Percentiles rank a stretch among this genome's conserved stretches.
Evolutionary conservation across 2,888 invertebrate species (phyloP).

Genomic region (Phengaris alcon): DNA sequence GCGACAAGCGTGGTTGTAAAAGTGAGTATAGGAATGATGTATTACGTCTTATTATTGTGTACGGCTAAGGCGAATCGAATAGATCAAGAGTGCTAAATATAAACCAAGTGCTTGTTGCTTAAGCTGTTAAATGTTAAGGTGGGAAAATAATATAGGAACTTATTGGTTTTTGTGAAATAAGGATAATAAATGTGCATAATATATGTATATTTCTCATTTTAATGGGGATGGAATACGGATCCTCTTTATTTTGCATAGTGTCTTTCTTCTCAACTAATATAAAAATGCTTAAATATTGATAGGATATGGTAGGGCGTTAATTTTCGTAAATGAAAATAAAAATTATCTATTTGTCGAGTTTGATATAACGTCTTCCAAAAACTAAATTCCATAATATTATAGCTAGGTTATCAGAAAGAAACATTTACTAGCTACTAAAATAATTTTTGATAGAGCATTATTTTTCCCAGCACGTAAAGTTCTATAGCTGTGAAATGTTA

Average conservation of each 20-base stretch:
- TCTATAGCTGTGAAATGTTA: conserved; percentile 32
- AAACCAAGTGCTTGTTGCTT: not conserved
- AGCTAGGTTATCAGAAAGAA: not conserved
- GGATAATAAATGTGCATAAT: not conserved
- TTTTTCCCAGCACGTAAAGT: conserved; percentile 42
- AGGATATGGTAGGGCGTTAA: too few relatives aligned
- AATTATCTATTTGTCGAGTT: too few relatives aligned
- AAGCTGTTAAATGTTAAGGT: not conserved
- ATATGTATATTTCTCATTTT: not conserved
- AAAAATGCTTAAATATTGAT: too few relatives aligned
- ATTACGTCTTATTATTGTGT: conserved; percentile 38
- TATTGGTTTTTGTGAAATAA: not conserved
- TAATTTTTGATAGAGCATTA: conserved; percentile 9
- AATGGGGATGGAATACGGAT: too few relatives aligned
- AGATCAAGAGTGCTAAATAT: conserved; percentile 32
- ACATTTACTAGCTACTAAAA: not conserved
- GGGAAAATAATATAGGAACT: conserved; percentile 1
- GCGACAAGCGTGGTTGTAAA: conserved; percentile 70
- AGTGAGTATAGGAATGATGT: conserved; percentile 57
- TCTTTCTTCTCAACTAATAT: too few relatives aligned
- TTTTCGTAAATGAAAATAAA: too few relatives aligned
- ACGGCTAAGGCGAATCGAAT: conserved; percentile 30
- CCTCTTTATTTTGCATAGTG: too few relatives aligned
- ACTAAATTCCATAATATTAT: not conserved
- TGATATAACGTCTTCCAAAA: too few relatives aligned